Conservation (phyloP, 2,113 vertebrate genomes). For the Asarcornis scutulata region DNA sequence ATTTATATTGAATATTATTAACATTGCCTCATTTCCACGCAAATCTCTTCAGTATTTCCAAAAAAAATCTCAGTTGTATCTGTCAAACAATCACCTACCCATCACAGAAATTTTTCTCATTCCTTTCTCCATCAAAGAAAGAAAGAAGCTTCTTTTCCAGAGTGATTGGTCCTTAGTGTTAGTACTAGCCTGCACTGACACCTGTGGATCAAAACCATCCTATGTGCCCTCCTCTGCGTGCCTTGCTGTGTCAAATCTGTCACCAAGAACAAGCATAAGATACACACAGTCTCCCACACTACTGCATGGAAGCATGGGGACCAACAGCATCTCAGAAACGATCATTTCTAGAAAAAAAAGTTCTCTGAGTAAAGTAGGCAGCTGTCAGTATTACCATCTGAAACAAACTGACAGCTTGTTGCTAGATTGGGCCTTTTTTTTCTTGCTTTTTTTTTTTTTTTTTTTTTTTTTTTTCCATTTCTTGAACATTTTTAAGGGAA, state of each 20-base stretch:
- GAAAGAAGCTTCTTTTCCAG: background rate
- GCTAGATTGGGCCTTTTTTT: background rate
- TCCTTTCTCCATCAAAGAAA: conserved; percentile 30
- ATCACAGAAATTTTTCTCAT: background rate
- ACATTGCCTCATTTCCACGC: background rate
- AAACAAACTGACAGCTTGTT: background rate
- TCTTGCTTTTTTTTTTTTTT: background rate
- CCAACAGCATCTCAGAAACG: conserved; percentile 3
- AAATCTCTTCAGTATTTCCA: background rate
- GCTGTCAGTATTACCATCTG: conserved; percentile 11
- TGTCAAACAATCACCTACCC: background rate
- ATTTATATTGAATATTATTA: background rate
- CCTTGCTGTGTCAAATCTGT: conserved; percentile 33
- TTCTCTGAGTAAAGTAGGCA: conserved; percentile 39
- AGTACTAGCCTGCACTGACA: background rate
- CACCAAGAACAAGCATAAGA: conserved; percentile 53
- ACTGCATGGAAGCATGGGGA: background rate
- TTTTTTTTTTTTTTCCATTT: background rate
- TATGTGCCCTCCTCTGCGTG: background rate
- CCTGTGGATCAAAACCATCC: conserved; percentile 47
- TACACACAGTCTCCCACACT: background rate
- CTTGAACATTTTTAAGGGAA: conserved; percentile 4
- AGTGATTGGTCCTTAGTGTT: background rate
- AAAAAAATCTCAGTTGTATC: background rate
- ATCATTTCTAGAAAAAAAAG: conserved; percentile 12